Evolutionary conservation across 1,140 invertebrate genomes (phyloP), one percentile per base, ranked within the genome.

Genomic region (Pseudomyrmex dendroicus): DNA sequence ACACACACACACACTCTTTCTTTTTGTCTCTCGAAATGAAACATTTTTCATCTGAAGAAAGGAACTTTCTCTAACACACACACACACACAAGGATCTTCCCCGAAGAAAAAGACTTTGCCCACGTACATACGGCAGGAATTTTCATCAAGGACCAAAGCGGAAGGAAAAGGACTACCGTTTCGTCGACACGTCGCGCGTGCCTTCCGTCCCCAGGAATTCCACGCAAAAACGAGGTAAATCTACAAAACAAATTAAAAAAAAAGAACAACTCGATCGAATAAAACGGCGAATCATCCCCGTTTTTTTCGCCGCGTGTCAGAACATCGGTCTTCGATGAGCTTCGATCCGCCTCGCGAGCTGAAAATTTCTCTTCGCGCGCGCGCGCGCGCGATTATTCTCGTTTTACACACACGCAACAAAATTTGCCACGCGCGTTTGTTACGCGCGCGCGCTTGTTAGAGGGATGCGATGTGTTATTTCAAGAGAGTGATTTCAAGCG

Each of bases 181-280:
- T 68, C 44, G 17, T 25, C 4, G 20, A 61, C 15, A 61, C 35
- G 35, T 35, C 5, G 54, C 13, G 64, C 7, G 76, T 72, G 66
- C 20, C 44, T 54, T 70, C 72, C 44, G 15, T 20, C 25, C 10
- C 52, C 15, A 57, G 5, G 50, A 57, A n/a, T 48, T 8, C 15
- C 52, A 25, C 17, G 44, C 64, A 52, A 52, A 52, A 52, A 35
- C 54, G 48, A 77, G 76, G 76, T 80, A 35, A 35, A 48, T 44
- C 12, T 72, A 35, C 35, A 7, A 8, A 15, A 35, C 7, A 35
- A 35, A 35, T 20, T 20, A 7, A 35, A 35, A 35, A 5, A 35
- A 35, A 35, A 35, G 5, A 35, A 35, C 35, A 35, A 5, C 20
- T 1, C 5, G 15, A 57, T 57, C 35, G 35, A 59, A 48, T 25